These are phyloP conservation scores for Pseudomyrmex sp. DNA, from an alignment of 1,140 invertebrate genomes.

Conservation along the genomic window DNA sequence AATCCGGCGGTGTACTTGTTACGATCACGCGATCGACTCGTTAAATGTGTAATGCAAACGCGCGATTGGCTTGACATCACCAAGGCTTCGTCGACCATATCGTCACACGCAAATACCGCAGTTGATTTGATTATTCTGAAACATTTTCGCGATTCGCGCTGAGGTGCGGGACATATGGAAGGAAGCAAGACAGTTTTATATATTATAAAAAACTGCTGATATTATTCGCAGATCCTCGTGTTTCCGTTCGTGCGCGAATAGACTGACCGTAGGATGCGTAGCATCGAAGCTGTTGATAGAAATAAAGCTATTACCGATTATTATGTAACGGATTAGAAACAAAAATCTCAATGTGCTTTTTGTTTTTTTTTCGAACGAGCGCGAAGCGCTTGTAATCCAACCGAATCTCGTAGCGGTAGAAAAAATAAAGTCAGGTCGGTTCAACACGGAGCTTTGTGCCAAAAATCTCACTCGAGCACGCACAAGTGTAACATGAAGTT, in stretches of 20 bases:
- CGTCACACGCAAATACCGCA: not conserved
- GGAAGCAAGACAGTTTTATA: not conserved
- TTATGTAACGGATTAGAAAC: conserved; percentile 35
- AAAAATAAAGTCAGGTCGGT: conserved; percentile 30
- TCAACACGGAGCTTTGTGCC: conserved; percentile 14
- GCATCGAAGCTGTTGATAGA: conserved; percentile 26
- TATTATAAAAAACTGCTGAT: not conserved
- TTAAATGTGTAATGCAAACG: not conserved
- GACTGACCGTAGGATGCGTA: conserved; percentile 27
- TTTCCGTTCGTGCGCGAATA: conserved; percentile 1
- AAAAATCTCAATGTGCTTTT: conserved; percentile 39
- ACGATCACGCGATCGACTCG: conserved; percentile 3
- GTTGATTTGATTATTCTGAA: conserved; percentile 15
- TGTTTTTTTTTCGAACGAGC: conserved; percentile 35
- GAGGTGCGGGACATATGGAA: not conserved
- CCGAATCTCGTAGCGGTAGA: conserved; percentile 32
- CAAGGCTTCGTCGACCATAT: conserved; percentile 14
- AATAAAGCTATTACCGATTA: conserved; percentile 26
- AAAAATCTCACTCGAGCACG: conserved; percentile 20
- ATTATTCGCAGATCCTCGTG: not conserved
- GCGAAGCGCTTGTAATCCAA: conserved; percentile 17
- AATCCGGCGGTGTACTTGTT: not conserved
- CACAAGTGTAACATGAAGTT: not conserved
- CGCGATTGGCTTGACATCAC: conserved; percentile 29
- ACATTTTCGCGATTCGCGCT: conserved; percentile 7